Conservation (phyloP, 2,888 invertebrate genomes). For the Brenthis hecate region DNA sequence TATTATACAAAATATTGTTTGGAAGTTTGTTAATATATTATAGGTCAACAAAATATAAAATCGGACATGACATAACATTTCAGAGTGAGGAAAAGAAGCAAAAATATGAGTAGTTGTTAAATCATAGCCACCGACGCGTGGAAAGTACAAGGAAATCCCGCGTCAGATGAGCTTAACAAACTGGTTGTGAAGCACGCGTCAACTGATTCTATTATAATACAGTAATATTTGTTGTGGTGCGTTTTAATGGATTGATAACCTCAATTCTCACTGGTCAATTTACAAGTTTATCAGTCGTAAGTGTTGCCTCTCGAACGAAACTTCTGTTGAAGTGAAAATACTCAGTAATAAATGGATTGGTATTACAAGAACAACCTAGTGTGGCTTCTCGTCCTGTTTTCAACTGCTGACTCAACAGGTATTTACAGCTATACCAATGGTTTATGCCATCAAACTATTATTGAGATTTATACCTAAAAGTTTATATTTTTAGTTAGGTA, state of each 20-base stretch:
- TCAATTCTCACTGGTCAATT: background rate
- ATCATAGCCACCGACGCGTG: slow-evolving; percentile 30
- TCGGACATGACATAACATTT: background rate
- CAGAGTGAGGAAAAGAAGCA: slow-evolving; percentile 20
- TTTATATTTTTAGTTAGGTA: too few species aligned
- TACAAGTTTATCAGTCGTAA: background rate
- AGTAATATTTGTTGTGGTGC: background rate
- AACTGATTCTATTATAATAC: slow-evolving; percentile 1
- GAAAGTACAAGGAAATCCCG: slow-evolving; percentile 38
- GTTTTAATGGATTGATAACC: slow-evolving; percentile 13
- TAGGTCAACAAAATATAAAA: background rate
- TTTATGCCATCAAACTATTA: too few species aligned
- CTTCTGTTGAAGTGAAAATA: background rate
- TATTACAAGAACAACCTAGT: background rate
- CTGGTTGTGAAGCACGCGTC: slow-evolving; percentile 23
- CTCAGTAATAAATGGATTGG: slow-evolving; percentile 2
- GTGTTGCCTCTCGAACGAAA: background rate
- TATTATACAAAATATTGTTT: background rate
- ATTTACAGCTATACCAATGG: background rate
- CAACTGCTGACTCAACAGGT: slow-evolving; percentile 18
- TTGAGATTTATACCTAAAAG: too few species aligned
- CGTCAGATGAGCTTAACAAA: slow-evolving; percentile 28
- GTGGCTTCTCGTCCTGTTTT: slow-evolving; percentile 3
- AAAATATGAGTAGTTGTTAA: slow-evolving; percentile 18
- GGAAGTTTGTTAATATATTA: too few species aligned